A percentile compares a stretch with the other conserved stretches of the same genome.
phyloP scores from a whole-genome alignment of 1,140 invertebrate genomes.

The Centruroides vittatus region DNA sequence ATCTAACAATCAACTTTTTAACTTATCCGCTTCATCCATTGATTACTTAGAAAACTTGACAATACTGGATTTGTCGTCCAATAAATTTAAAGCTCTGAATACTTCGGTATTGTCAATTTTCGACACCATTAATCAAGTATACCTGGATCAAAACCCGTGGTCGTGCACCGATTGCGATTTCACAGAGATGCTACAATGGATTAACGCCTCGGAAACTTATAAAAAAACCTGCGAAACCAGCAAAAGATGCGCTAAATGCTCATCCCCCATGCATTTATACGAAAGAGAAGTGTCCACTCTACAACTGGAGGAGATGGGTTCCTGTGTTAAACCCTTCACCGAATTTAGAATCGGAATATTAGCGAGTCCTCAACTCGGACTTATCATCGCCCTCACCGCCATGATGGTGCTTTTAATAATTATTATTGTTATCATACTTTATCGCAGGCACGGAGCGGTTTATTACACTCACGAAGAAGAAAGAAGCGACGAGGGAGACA shows the following conservation, averaged over 20 bases:
- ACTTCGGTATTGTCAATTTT: slow-evolving; percentile 24
- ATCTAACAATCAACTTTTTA: slow-evolving; percentile 33
- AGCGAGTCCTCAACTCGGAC: too few relatives aligned
- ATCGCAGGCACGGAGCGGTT: slow-evolving; percentile 44
- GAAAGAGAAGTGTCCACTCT: too few relatives aligned
- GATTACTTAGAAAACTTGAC: slow-evolving; percentile 37
- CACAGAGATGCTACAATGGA: slow-evolving; percentile 20
- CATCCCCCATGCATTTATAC: slow-evolving; percentile 10
- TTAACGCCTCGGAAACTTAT: slow-evolving; percentile 18
- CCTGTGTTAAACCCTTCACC: too few relatives aligned
- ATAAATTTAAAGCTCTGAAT: slow-evolving; percentile 43
- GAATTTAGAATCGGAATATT: too few relatives aligned
- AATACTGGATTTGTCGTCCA: slow-evolving; percentile 43
- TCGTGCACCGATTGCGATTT: slow-evolving; percentile 44
- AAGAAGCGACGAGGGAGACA: slow-evolving; percentile 17
- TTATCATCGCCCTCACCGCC: too few relatives aligned
- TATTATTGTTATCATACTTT: slow-evolving; percentile 25
- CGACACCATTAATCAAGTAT: slow-evolving; percentile 26
- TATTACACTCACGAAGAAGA: slow-evolving; percentile 56
- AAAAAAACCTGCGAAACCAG: slow-evolving; percentile 25
- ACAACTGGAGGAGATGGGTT: too few relatives aligned
- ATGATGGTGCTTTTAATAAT: slow-evolving; percentile 18
- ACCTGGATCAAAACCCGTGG: slow-evolving; percentile 45
- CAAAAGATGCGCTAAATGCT: slow-evolving; percentile 29
- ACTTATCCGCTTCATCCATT: slow-evolving; percentile 37